Percentiles rank a stretch among this genome's conserved stretches.
Evolutionary conservation across 2,797 vertebrate species (phyloP).

Genomic region (Lagorchestes hirsutus): DNA sequence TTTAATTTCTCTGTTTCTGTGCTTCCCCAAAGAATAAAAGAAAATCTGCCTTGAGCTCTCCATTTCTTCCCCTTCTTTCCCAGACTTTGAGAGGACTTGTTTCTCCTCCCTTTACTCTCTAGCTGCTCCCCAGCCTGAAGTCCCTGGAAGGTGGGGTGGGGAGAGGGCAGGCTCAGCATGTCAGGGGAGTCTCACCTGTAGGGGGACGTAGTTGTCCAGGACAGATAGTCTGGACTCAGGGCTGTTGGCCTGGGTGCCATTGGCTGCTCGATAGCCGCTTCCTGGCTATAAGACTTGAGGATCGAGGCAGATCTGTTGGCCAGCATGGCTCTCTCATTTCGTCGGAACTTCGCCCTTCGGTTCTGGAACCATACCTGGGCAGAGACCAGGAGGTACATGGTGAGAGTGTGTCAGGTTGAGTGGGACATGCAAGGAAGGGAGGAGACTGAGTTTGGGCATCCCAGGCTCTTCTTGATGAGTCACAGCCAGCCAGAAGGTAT

Average conservation of each 20-base stretch:
- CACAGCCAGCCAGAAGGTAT: background rate
- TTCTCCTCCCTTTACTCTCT: background rate
- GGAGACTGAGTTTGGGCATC: background rate
- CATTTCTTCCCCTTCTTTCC: background rate
- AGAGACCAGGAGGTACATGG: fast-evolving
- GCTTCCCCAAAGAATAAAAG: background rate
- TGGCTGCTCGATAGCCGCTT: slow-evolving; percentile 88
- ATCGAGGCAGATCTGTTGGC: slow-evolving; percentile 87
- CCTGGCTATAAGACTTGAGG: slow-evolving; percentile 89
- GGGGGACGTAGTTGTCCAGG: slow-evolving; percentile 86
- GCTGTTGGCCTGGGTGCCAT: slow-evolving; percentile 86
- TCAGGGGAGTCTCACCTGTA: slow-evolving; percentile 85
- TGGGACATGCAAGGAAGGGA: background rate
- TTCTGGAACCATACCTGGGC: slow-evolving; percentile 91
- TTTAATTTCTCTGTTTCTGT: background rate
- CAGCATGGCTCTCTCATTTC: slow-evolving; percentile 88
- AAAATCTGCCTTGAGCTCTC: background rate
- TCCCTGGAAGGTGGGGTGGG: background rate
- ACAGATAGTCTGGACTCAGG: slow-evolving; percentile 87
- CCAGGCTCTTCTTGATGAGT: background rate
- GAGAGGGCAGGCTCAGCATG: background rate
- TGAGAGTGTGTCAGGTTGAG: background rate
- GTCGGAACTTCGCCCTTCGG: slow-evolving; percentile 89
- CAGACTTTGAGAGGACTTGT: background rate
- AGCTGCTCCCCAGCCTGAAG: background rate